A percentile compares a stretch with the other conserved stretches of the same genome.
Evolutionary conservation across 2,113 vertebrate species (phyloP).

Genomic region (Galemys pyrenaicus): DNA sequence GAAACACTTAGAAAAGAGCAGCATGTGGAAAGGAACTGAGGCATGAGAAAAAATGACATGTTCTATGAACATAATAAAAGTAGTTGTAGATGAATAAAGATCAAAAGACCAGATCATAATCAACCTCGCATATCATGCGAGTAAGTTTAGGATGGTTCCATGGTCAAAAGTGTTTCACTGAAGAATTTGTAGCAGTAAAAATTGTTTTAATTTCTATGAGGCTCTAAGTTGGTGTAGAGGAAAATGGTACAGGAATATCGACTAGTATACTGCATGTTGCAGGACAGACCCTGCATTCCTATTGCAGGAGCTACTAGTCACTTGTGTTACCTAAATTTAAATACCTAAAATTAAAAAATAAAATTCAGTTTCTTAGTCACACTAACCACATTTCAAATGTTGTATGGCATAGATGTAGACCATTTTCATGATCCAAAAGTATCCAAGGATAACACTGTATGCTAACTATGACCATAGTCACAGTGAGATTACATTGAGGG

Average conservation of each 20-base stretch:
- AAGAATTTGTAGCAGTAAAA: neutral
- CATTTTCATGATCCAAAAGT: neutral
- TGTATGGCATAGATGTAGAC: neutral
- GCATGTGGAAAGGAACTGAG: neutral
- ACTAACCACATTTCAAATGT: neutral
- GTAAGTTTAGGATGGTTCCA: neutral
- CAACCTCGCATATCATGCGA: neutral
- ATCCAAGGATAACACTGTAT: rapidly evolving
- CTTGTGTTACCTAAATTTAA: neutral
- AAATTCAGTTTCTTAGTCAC: neutral
- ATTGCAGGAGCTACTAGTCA: neutral
- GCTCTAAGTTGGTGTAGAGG: neutral
- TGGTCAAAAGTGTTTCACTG: neutral
- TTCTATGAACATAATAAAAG: neutral
- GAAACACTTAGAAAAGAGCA: neutral
- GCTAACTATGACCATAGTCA: neutral
- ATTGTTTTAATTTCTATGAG: neutral
- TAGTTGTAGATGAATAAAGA: neutral
- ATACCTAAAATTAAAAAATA: neutral
- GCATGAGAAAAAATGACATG: rapidly evolving
- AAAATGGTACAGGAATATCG: neutral
- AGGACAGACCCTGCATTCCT: neutral
- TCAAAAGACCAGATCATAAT: neutral
- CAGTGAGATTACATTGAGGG: neutral
- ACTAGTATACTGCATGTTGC: neutral